phyloP scores from a whole-genome alignment of 2,113 vertebrate genomes.

The Leptosomus discolor region DNA sequence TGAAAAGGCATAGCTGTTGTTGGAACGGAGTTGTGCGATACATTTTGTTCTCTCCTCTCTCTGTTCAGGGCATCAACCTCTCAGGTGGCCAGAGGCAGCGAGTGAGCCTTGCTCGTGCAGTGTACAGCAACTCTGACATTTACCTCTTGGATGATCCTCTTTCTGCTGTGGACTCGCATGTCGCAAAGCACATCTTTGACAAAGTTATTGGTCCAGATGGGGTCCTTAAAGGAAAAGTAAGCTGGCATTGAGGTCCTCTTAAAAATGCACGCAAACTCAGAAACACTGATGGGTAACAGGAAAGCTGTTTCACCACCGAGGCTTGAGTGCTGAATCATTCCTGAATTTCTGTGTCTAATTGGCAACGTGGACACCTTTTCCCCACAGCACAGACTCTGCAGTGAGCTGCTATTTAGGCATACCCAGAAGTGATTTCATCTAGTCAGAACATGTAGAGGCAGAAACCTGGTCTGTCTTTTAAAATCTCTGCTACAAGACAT shows the following conservation, averaged over 20 bases:
- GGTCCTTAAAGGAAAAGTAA: slow-evolving; percentile 86
- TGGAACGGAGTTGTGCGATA: background rate
- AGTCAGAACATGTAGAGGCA: background rate
- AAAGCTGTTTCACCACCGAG: background rate
- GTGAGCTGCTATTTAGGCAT: background rate
- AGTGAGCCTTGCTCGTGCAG: slow-evolving; percentile 89
- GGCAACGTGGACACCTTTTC: background rate
- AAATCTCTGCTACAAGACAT: background rate
- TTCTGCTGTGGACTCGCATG: slow-evolving; percentile 92
- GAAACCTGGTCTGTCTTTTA: background rate
- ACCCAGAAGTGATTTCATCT: background rate
- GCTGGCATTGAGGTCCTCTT: background rate
- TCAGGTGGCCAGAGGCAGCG: slow-evolving; percentile 94
- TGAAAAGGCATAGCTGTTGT: background rate
- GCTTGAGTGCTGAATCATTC: background rate
- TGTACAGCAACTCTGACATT: slow-evolving; percentile 86
- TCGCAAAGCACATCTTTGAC: slow-evolving; percentile 95
- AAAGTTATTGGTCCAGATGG: slow-evolving; percentile 92
- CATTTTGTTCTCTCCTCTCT: background rate
- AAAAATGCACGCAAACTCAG: background rate
- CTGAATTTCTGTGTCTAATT: background rate
- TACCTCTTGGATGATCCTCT: slow-evolving; percentile 94
- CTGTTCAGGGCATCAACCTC: slow-evolving; percentile 90
- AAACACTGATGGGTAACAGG: background rate
- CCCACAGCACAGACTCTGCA: background rate